Percentiles rank a stretch among this genome's conserved stretches.
Conservation (phyloP, 2,113 vertebrate genomes). For the Oreochromis niloticus region DNA sequence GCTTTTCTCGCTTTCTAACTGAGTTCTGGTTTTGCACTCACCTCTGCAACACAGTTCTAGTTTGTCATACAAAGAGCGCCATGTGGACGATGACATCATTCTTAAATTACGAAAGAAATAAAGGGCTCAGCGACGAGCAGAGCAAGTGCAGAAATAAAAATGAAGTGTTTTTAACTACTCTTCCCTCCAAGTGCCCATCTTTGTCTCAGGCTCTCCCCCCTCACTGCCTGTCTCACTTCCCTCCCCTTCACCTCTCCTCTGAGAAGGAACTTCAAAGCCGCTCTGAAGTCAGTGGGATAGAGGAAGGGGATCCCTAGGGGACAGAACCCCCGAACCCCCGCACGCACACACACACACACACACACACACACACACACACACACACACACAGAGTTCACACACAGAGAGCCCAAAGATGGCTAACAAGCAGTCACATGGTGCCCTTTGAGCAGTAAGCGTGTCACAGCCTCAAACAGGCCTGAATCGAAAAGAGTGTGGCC, state of each 20-base stretch:
- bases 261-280: constrained; percentile 64
- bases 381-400: background rate
- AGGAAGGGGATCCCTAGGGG: constrained; percentile 45
- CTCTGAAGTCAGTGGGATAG: constrained; percentile 62
- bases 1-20: background rate
- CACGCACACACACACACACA: background rate
- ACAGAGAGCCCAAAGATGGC: constrained; percentile 14
- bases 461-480: constrained; percentile 49
- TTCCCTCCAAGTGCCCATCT: background rate
- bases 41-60: background rate
- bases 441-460: constrained; percentile 47
- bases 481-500: background rate
- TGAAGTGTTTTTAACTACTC: background rate
- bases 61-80: background rate
- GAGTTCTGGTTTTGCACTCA: background rate
- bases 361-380: background rate
- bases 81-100: constrained; percentile 9
- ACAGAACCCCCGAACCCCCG: background rate
- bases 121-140: background rate
- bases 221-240: background rate
- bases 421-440: constrained; percentile 51
- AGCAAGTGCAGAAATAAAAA: background rate
- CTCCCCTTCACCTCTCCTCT: constrained; percentile 36
- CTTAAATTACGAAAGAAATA: background rate
- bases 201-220: background rate